Evolutionary conservation across 2,797 vertebrate genomes (phyloP), one percentile per base, ranked within the genome.

Genomic region (Sebastes nivosus): DNA sequence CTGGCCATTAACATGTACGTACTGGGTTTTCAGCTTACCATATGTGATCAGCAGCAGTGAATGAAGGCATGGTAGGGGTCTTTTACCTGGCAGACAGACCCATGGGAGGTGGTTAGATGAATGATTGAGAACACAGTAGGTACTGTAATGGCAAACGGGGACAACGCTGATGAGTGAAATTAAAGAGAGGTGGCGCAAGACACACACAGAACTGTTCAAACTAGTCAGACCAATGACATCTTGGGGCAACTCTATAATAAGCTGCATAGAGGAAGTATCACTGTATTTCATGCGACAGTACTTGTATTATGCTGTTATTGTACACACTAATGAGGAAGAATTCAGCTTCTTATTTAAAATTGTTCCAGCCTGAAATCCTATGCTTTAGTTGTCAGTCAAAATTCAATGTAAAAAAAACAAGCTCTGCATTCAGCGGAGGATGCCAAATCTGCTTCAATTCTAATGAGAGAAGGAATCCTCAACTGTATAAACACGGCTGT

Each of bases 391-490:
- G 13, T 67, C 55, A 6, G 25, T 72, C 50, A 63, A 14, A 64
- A 46, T 50, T 22, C 13, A 75, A 58, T 54, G 22, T 74, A 20
- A 78, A 83, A 32, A 42, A 42, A 42, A 42, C 52, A 67, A 74
- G 29, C 5, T 57, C 24, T 24, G 9, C 32, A 12, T 60, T 79
- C 55, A 71, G 74, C 8, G 16, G 29, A 63, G 16, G 30, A 61
- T 72, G 72, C 20, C 27, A 67, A 58, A 69, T 76, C 46, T 8
- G 32, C 63, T 64, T 78, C 8, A 77, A 12, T 75, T 78, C 54
- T 77, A 80, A 83, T 63, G 72, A 89, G 75, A 74, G 38, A 70
- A 75, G 36, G 55, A 82, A 80, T 78, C 50, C 80, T 84, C 68
- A 67, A 61, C 71, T 67, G 32, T 79, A 38, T 79, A 81, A 79